These are phyloP conservation scores for Sturnus vulgaris DNA, from an alignment of 2,113 vertebrate genomes.

Conservation along the genomic window DNA sequence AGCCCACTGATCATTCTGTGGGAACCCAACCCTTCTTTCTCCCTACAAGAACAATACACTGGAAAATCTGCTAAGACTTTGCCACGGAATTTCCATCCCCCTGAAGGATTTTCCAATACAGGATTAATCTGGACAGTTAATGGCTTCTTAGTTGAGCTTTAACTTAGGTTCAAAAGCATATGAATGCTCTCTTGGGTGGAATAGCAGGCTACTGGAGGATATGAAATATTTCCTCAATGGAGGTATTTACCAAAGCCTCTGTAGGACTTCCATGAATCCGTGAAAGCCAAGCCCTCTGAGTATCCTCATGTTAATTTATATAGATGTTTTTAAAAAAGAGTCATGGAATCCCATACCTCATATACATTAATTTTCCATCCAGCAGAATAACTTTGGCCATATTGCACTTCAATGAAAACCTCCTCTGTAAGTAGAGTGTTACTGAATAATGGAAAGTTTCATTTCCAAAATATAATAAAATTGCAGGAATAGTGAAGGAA, in stretches of 20 bases:
- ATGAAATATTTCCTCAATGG: conserved; percentile 54
- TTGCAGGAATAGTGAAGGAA: conserved; percentile 40
- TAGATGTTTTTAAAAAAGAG: conserved; percentile 48
- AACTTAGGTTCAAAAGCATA: conserved; percentile 12
- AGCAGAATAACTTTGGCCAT: conserved; percentile 40
- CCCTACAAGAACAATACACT: neutral
- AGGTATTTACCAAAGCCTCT: conserved; percentile 47
- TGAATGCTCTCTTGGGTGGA: conserved; percentile 23
- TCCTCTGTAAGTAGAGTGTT: conserved; percentile 50
- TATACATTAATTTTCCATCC: conserved; percentile 60
- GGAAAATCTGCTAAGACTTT: neutral
- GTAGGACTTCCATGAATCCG: conserved; percentile 30
- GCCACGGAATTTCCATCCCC: conserved; percentile 16
- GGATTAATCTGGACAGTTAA: conserved; percentile 1
- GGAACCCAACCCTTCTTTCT: neutral
- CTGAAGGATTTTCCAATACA: conserved; percentile 10
- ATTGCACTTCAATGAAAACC: conserved; percentile 41
- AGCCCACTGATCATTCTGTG: neutral
- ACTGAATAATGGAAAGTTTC: conserved; percentile 65
- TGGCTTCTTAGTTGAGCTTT: conserved; percentile 28
- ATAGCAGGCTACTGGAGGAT: conserved; percentile 48
- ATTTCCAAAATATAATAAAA: conserved; percentile 62
- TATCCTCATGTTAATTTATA: conserved; percentile 57
- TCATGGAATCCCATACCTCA: conserved; percentile 58
- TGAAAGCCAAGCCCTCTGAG: conserved; percentile 38